Percentiles rank a stretch among this genome's conserved stretches.
Conservation (phyloP, 2,888 invertebrate genomes). For the Dynastes grantii region DNA sequence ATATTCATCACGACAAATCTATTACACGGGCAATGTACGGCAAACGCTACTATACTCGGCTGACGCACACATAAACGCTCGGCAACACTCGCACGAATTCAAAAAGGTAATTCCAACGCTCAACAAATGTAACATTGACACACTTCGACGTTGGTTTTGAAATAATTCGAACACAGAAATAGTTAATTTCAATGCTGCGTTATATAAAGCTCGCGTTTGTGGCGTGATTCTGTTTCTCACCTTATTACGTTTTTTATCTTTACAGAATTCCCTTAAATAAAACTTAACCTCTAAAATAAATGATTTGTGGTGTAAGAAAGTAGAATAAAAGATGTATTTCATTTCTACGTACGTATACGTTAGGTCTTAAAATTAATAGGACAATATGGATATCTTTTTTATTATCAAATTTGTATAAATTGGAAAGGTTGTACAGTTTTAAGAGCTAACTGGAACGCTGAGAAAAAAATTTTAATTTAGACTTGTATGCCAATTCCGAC, state of each 20-base stretch:
- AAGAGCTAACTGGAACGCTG: no score
- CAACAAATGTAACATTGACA: conserved; percentile 38
- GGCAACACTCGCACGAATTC: background rate
- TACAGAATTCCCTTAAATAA: no score
- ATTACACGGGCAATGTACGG: background rate
- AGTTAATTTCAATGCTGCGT: conserved; percentile 42
- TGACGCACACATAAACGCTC: conserved; percentile 1
- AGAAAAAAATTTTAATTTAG: no score
- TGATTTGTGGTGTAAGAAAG: background rate
- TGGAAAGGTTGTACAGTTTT: no score
- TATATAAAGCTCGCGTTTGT: conserved; percentile 25
- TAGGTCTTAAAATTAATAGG: no score
- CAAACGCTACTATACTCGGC: background rate
- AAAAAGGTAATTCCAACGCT: conserved; percentile 32
- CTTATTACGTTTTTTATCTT: background rate
- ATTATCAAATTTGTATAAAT: no score
- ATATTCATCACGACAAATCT: conserved; percentile 16
- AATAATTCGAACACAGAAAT: conserved; percentile 36
- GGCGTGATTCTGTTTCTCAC: background rate
- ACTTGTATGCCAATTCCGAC: no score
- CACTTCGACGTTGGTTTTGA: conserved; percentile 36
- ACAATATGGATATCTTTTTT: no score
- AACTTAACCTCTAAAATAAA: no score
- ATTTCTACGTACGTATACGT: no score
- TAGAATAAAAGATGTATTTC: conserved; percentile 9